These are phyloP conservation scores for Hiodon tergisus DNA, from an alignment of 2,113 vertebrate species.

Conservation along the genomic window DNA sequence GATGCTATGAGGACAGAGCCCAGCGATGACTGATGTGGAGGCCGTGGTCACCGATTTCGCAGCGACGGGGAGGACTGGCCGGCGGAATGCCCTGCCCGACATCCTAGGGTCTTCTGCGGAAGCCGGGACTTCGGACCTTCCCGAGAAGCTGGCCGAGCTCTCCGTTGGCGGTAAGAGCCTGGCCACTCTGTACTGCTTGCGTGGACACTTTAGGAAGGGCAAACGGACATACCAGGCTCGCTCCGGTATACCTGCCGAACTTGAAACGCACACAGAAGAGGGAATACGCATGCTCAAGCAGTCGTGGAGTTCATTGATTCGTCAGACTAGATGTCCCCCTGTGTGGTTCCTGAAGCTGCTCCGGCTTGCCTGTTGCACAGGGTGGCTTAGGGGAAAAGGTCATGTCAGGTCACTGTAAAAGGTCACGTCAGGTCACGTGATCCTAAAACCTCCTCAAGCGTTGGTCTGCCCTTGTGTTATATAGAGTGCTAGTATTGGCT, in stretches of 20 bases:
- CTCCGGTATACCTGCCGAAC: not conserved
- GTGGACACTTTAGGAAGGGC: not conserved
- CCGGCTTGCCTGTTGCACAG: too few relatives aligned
- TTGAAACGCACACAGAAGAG: not conserved
- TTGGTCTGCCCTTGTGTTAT: too few relatives aligned
- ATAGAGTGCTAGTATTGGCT: too few relatives aligned
- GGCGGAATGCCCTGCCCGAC: constrained; percentile 78
- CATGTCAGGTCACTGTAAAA: too few relatives aligned
- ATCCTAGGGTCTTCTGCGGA: constrained; percentile 65
- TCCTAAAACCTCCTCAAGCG: too few relatives aligned
- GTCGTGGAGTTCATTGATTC: too few relatives aligned
- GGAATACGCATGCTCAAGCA: too few relatives aligned
- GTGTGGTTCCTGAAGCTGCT: too few relatives aligned
- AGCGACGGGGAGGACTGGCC: constrained; percentile 73
- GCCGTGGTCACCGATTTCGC: constrained; percentile 71
- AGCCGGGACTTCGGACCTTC: constrained; percentile 62
- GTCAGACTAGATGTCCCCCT: too few relatives aligned
- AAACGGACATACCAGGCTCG: not conserved
- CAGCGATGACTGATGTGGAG: constrained; percentile 84
- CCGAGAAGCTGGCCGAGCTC: constrained; percentile 68
- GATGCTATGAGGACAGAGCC: constrained; percentile 72
- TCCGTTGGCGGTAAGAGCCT: constrained; percentile 61
- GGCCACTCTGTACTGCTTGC: not conserved
- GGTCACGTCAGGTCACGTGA: too few relatives aligned
- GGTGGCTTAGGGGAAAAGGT: too few relatives aligned